A percentile compares a stretch with the other conserved stretches of the same genome.
Conservation (phyloP, 2,888 invertebrate genomes). For the Drosophila helvetica region DNA sequence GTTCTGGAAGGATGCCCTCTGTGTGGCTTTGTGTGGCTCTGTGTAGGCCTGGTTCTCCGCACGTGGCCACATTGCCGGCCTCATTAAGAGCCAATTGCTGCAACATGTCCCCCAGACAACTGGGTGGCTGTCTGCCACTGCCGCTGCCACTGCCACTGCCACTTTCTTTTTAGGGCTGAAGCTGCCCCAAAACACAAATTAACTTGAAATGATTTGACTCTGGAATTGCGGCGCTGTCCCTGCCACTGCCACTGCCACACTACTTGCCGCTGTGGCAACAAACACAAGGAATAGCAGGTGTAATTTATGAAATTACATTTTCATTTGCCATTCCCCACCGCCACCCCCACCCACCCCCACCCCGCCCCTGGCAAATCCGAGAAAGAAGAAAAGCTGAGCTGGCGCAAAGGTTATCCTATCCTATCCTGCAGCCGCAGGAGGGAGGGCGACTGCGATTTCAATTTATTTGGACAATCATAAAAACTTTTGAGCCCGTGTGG, state of each 20-base stretch:
- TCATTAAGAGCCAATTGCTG: slow-evolving; percentile 60
- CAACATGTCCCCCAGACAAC: slow-evolving; percentile 58
- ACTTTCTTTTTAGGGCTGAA: slow-evolving; percentile 44
- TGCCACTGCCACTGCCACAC: neutral
- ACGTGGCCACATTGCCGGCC: slow-evolving; percentile 56
- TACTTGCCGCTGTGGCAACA: neutral
- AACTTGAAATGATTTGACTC: slow-evolving; percentile 45
- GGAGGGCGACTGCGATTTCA: slow-evolving; percentile 58
- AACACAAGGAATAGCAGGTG: slow-evolving; percentile 50
- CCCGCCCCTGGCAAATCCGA: neutral
- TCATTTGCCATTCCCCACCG: slow-evolving; percentile 33
- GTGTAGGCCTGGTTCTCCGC: no score
- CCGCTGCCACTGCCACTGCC: slow-evolving; percentile 2
- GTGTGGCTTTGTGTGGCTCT: no score
- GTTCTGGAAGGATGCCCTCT: slow-evolving; percentile 7
- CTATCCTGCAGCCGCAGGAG: no score
- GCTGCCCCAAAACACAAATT: slow-evolving; percentile 61
- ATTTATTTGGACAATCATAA: slow-evolving; percentile 67
- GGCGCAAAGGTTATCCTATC: slow-evolving; percentile 3
- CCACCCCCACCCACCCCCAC: slow-evolving; percentile 7
- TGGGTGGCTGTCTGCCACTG: slow-evolving; percentile 28
- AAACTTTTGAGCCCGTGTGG: slow-evolving; percentile 48
- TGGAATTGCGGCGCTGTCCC: slow-evolving; percentile 24
- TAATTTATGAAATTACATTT: slow-evolving; percentile 66
- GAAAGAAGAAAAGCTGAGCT: slow-evolving; percentile 32